Conservation (phyloP, 2,888 invertebrate species). For the Apantesis nais region DNA sequence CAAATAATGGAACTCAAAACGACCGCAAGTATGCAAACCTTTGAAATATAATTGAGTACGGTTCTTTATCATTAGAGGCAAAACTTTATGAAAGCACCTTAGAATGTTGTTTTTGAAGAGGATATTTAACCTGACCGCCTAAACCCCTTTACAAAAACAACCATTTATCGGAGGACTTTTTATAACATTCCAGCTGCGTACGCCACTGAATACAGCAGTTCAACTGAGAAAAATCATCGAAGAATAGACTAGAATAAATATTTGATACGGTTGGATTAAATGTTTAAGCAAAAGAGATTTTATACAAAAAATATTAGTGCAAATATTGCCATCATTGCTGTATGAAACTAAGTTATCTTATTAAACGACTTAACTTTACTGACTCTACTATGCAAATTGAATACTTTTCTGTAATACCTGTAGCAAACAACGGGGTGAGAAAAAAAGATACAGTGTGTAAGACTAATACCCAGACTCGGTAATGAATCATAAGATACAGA, state of each 20-base stretch:
- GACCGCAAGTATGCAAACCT: no score
- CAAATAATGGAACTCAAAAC: no score
- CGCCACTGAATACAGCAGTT: not conserved
- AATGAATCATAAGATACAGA: not conserved
- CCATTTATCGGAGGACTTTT: not conserved
- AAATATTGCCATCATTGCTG: no score
- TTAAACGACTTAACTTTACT: no score
- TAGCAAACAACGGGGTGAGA: no score
- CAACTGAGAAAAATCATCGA: not conserved
- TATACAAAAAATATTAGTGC: no score
- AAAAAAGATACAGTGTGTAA: not conserved
- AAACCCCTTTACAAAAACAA: not conserved
- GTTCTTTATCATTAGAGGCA: not conserved
- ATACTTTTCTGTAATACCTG: no score
- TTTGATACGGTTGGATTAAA: not conserved
- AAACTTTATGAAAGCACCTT: not conserved
- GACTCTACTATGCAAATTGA: no score
- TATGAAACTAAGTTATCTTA: no score
- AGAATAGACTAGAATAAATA: no score
- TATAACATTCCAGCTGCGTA: not conserved
- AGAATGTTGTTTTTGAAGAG: not conserved
- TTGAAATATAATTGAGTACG: not conserved
- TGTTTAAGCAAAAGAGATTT: no score
- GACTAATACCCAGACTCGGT: not conserved
- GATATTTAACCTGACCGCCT: no score